Evolutionary conservation across 2,888 invertebrate genomes (phyloP), one percentile per base, ranked within the genome.

Genomic region (Drosophila nigricruria): DNA sequence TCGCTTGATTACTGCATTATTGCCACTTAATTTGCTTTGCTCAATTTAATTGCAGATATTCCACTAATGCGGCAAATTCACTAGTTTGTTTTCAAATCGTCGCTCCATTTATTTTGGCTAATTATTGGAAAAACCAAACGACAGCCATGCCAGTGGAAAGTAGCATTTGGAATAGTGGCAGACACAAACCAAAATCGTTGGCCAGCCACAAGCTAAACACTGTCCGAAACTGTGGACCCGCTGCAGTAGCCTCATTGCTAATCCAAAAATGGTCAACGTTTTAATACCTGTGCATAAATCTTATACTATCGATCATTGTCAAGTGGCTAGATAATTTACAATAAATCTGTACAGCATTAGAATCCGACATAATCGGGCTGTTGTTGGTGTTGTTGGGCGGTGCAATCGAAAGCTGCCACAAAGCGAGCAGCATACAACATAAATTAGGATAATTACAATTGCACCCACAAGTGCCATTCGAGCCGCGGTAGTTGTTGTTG

Each of bases 371-470:
- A 30, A 43, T 20, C 36, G 40, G 18, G 49, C 3, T 5, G 34
- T n/a, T 14, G 36, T 25, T 34, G 36, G 9, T 52, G 50, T 52
- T 36, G 36, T 53, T 25, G 53, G 75, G 60, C 65, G 81, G 69
- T 60, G 69, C 65, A 78, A 76, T 59, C 49, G 53, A 25, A 34
- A 56, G 42, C 40, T 45, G 45, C 53, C 20, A 40, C 43, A 42
- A 59, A 63, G 57, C 49, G 67, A 69, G 77, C 76, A 52, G 49
- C 60, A 71, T 57, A 73, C 79, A 82, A 88, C 86, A 87, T 87
- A 87, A 87, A 88, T 89, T 89, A 82, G 86, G 86, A 88, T 87
- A 87, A 89, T 87, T 87, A 89, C 90, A 88, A 88, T 89, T 87
- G 86, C 86, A 87, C 90, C 90, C 86, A 87, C 86, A 87, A 89